Evolutionary conservation across 2,113 vertebrate species (phyloP).

Genomic region (Addax nasomaculatus): DNA sequence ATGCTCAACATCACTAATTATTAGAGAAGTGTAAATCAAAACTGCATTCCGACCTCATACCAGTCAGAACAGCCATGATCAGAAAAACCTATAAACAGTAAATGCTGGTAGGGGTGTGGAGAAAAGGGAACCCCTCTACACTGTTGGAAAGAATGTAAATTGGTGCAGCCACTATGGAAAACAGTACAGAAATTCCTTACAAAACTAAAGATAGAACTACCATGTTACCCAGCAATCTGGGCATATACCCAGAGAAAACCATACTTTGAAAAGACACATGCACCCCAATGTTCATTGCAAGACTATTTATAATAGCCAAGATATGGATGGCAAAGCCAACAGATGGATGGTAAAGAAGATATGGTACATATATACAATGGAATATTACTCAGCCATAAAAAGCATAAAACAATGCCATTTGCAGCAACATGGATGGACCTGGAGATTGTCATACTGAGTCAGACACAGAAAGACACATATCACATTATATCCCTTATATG

Average conservation of each 20-base stretch:
- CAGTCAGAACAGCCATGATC: not conserved
- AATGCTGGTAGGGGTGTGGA: not conserved
- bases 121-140: not conserved
- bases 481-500: not conserved
- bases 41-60: not conserved
- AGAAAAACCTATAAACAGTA: not conserved
- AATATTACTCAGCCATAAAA: not conserved
- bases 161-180: not conserved
- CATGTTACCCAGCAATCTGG: not conserved
- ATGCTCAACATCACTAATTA: not conserved
- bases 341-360: not conserved
- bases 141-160: not conserved
- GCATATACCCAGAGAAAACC: not conserved
- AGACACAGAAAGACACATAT: not conserved
- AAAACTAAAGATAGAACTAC: not conserved
- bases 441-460: not conserved
- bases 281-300: not conserved
- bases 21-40: not conserved
- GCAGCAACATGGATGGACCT: not conserved
- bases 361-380: not conserved
- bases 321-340: not conserved
- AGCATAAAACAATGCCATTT: not conserved
- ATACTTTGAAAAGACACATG: not conserved
- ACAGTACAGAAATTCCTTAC: not conserved
- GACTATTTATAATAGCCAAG: not conserved